phyloP scores from a whole-genome alignment of 2,888 invertebrate genomes.

The Agrochola lota region DNA sequence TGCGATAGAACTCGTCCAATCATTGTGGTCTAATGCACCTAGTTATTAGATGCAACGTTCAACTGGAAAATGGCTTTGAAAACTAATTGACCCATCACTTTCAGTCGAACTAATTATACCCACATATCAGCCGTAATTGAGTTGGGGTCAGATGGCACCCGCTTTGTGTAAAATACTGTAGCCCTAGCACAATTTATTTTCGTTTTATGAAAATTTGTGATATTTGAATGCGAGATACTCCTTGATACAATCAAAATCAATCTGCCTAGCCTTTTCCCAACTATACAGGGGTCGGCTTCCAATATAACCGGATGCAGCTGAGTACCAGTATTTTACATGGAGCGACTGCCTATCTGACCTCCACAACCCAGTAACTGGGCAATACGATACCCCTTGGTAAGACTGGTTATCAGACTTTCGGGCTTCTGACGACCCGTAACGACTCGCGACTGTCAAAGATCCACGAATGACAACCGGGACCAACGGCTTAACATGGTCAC shows the following conservation, averaged over 20 bases:
- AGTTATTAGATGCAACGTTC: constrained; percentile 49
- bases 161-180: constrained; percentile 13
- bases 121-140: constrained; percentile 26
- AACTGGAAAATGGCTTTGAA: constrained; percentile 56
- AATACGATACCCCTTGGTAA: too few relatives aligned
- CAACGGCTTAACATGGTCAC: too few relatives aligned
- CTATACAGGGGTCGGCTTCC: too few relatives aligned
- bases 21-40: constrained; percentile 55
- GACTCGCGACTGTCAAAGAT: too few relatives aligned
- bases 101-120: constrained; percentile 45
- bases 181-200: not conserved
- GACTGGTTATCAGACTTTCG: too few relatives aligned
- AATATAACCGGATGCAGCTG: too few relatives aligned
- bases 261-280: too few relatives aligned
- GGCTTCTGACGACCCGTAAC: too few relatives aligned
- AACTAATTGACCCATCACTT: constrained; percentile 54
- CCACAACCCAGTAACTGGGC: too few relatives aligned
- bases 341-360: too few relatives aligned
- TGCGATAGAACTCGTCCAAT: constrained; percentile 42
- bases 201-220: not conserved
- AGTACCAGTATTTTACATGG: too few relatives aligned
- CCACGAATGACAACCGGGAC: too few relatives aligned
- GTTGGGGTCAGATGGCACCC: constrained; percentile 15
- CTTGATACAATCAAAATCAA: not conserved
- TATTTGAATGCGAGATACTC: not conserved